phyloP scores from a whole-genome alignment of 2,797 vertebrate genomes.

The Leptodactylus fallax region DNA sequence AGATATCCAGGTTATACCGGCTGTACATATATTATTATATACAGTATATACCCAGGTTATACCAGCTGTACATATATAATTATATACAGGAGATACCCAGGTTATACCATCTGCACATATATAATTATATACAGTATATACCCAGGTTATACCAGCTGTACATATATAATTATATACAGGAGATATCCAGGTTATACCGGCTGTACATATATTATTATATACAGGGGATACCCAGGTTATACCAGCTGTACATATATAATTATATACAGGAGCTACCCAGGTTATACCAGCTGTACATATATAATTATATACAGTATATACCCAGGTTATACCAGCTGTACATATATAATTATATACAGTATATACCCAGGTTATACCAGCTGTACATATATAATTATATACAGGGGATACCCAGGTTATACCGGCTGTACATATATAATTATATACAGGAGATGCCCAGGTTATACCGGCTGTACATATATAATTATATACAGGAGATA shows the following conservation, averaged over 20 bases:
- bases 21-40: no score
- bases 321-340: background rate
- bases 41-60: background rate
- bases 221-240: background rate
- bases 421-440: no score
- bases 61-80: no score
- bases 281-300: background rate
- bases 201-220: no score
- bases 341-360: no score
- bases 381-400: no score
- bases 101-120: no score
- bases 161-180: no score
- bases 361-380: background rate
- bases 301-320: background rate
- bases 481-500: background rate
- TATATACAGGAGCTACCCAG: background rate
- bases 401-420: background rate
- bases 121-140: background rate
- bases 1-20: background rate
- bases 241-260: no score
- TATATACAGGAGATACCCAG: background rate
- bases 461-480: background rate
- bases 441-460: background rate
- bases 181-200: background rate
- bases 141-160: background rate